Evolutionary conservation across 2,888 invertebrate species (phyloP).

Genomic region (Patella depressa): DNA sequence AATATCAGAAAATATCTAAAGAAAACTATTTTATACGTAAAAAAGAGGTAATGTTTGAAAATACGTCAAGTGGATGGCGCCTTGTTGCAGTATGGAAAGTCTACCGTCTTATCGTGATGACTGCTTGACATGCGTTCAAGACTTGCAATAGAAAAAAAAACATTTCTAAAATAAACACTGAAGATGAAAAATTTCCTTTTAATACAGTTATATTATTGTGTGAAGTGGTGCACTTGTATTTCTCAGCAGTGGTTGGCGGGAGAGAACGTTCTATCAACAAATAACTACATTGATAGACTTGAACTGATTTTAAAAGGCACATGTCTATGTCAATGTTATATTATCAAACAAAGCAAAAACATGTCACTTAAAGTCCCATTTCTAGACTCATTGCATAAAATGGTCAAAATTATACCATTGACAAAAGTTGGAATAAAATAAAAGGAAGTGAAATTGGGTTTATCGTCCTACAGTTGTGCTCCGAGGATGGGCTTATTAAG

Average conservation of each 20-base stretch:
- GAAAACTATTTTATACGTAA: conserved; percentile 7
- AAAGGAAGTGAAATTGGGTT: no score
- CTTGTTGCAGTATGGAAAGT: conserved; percentile 1
- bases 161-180: background rate
- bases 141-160: background rate
- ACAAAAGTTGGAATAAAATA: no score
- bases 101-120: conserved; percentile 8
- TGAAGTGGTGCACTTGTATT: background rate
- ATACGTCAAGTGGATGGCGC: conserved; percentile 6
- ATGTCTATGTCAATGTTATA: no score
- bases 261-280: background rate
- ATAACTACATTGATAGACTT: background rate
- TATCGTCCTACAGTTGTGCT: no score
- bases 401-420: no score
- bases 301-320: no score
- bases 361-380: no score
- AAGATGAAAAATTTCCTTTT: background rate
- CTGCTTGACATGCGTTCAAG: conserved; percentile 3
- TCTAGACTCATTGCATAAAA: no score
- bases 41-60: conserved; percentile 7
- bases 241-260: background rate
- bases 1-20: conserved; percentile 11
- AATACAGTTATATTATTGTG: conserved; percentile 7
- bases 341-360: no score
- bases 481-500: no score